Conservation (phyloP, 2,888 invertebrate species). For the Hemicrepidius hirtus region DNA sequence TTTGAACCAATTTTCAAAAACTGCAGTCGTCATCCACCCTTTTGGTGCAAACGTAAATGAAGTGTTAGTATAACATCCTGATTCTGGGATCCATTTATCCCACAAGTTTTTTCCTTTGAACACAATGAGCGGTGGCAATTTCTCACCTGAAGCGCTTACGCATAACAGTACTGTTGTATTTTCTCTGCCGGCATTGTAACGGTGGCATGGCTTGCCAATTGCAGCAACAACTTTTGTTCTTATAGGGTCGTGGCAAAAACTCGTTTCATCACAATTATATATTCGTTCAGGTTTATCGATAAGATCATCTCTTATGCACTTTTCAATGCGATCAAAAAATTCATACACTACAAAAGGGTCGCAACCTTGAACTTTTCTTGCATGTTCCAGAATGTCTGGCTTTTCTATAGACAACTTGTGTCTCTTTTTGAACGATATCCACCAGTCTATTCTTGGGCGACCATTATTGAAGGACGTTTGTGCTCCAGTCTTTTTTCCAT, state of each 20-base stretch:
- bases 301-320: neutral
- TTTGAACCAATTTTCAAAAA: slow-evolving; percentile 3
- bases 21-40: neutral
- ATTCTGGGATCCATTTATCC: too few species aligned
- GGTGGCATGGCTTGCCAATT: neutral
- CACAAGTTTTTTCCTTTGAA: neutral
- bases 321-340: neutral
- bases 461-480: neutral
- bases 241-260: neutral
- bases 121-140: neutral
- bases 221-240: slow-evolving; percentile 5
- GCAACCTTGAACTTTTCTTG: neutral
- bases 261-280: neutral
- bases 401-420: slow-evolving; percentile 1
- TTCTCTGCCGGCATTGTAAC: neutral
- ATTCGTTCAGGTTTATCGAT: neutral
- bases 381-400: neutral
- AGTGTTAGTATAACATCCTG: neutral
- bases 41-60: neutral
- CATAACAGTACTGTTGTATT: neutral
- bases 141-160: neutral
- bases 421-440: neutral
- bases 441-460: neutral
- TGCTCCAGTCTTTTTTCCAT: neutral
- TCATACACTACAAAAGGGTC: neutral